A percentile compares a stretch with the other conserved stretches of the same genome.
These are phyloP conservation scores for Amphipoea oculea DNA, from an alignment of 2,888 invertebrate species.

Conservation along the genomic window DNA sequence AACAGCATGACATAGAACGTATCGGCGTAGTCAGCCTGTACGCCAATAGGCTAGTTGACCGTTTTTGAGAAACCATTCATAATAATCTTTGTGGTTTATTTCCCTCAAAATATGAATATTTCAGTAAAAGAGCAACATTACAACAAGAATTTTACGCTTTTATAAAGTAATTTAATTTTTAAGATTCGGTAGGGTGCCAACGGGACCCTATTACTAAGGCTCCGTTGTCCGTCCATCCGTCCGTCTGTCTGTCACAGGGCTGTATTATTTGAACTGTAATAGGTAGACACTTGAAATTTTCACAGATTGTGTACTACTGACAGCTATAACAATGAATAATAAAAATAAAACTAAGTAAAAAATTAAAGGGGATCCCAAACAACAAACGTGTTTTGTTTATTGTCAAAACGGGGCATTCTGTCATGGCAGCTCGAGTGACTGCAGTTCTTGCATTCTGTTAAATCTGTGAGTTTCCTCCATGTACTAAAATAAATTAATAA, in stretches of 20 bases:
- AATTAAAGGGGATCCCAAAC: too few relatives aligned
- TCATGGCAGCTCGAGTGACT: background rate
- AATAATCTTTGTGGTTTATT: background rate
- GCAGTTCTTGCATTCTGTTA: background rate
- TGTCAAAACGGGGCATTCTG: background rate
- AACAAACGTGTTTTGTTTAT: background rate
- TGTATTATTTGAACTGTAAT: too few relatives aligned
- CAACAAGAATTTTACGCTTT: background rate
- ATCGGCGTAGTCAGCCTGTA: background rate
- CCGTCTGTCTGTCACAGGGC: too few relatives aligned
- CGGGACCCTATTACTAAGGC: too few relatives aligned
- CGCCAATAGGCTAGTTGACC: background rate
- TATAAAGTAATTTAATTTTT: background rate
- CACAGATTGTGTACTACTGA: too few relatives aligned
- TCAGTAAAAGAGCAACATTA: background rate
- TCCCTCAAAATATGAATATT: background rate
- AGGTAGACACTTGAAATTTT: too few relatives aligned
- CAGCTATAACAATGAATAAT: too few relatives aligned
- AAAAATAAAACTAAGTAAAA: too few relatives aligned
- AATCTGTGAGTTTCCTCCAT: too few relatives aligned
- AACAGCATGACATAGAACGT: background rate
- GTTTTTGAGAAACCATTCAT: background rate
- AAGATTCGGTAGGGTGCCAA: too few relatives aligned
- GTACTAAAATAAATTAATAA: background rate
- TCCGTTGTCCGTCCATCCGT: too few relatives aligned